phyloP scores from a whole-genome alignment of 2,797 vertebrate genomes.

The Lindbergichthys nudifrons region DNA sequence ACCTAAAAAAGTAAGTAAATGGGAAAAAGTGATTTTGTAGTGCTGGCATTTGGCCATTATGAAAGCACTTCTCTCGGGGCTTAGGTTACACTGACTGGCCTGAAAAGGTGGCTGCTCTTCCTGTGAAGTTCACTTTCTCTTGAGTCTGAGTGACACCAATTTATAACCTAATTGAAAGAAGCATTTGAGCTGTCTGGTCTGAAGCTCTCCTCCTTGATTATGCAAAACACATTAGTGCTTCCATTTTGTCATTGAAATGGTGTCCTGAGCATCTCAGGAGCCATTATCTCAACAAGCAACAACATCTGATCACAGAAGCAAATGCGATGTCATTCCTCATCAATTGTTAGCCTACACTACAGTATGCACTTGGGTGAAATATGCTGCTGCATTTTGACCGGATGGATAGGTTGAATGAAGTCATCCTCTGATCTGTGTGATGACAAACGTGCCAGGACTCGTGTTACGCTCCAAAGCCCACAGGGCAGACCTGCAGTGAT shows the following conservation, averaged over 20 bases:
- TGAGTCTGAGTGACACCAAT: neutral
- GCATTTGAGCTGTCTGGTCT: neutral
- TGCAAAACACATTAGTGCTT: neutral
- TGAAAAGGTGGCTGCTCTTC: neutral
- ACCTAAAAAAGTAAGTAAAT: no score
- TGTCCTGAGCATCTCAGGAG: neutral
- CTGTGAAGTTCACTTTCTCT: neutral
- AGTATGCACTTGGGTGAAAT: neutral
- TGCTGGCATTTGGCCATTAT: no score
- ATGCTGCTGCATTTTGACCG: constrained; percentile 7
- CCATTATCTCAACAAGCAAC: neutral
- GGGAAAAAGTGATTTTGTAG: no score
- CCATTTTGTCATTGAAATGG: neutral
- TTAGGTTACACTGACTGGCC: neutral
- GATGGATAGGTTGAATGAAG: neutral
- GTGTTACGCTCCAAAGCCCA: constrained; percentile 16
- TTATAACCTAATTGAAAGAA: neutral
- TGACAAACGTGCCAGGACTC: constrained; percentile 36
- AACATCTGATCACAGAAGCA: neutral
- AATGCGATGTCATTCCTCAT: constrained; percentile 7
- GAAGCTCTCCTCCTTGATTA: neutral
- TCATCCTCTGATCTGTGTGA: neutral
- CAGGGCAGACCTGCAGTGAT: constrained; percentile 50
- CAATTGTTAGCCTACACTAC: neutral
- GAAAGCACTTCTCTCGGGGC: neutral